phyloP scores from a whole-genome alignment of 2,113 vertebrate species.

The Gasterosteus nipponicus region DNA sequence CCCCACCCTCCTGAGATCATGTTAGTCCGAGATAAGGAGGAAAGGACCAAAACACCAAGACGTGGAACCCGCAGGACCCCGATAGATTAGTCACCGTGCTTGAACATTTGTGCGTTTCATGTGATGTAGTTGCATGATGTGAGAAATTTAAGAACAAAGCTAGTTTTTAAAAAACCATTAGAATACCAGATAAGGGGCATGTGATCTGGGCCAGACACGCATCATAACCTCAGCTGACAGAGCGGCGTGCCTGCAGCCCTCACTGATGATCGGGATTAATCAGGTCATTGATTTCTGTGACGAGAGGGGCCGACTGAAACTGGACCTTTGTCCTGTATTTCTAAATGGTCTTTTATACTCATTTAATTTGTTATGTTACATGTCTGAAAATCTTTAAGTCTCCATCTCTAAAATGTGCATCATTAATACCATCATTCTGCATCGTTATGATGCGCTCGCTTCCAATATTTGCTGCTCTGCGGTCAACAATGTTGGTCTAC shows the following conservation, averaged over 20 bases:
- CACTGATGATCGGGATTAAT: constrained; percentile 17
- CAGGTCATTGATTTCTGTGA: constrained; percentile 7
- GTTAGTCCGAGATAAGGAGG: constrained; percentile 26
- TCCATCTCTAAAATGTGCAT: neutral
- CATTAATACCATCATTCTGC: neutral
- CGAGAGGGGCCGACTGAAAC: neutral
- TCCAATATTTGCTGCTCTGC: neutral
- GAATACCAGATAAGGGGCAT: too few relatives aligned
- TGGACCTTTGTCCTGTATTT: neutral
- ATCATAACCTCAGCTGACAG: neutral
- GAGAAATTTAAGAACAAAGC: neutral
- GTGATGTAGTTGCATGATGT: neutral
- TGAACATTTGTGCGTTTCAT: neutral
- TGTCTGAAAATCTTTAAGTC: neutral
- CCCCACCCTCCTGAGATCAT: neutral
- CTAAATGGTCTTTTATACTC: neutral
- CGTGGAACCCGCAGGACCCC: neutral
- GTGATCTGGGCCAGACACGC: neutral
- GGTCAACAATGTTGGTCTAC: neutral
- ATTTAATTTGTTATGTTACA: neutral
- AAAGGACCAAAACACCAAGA: neutral
- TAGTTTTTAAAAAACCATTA: neutral
- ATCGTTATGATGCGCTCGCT: neutral
- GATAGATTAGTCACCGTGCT: too few relatives aligned
- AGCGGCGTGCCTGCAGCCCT: neutral